Conservation (phyloP, 1,140 invertebrate species). For the Leptestheria dahalacensis region DNA sequence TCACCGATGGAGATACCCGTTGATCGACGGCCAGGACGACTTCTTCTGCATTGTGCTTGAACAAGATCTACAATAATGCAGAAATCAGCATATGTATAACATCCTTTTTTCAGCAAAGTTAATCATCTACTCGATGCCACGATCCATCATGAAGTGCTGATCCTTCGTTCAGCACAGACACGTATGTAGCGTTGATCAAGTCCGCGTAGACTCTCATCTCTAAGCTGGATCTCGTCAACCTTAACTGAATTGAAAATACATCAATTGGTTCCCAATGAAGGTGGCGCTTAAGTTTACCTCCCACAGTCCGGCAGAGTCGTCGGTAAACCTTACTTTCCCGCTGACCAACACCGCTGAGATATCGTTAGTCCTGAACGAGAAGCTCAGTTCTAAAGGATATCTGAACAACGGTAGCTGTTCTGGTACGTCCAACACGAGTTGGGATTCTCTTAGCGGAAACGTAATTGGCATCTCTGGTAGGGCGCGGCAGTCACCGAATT, state of each 20-base stretch:
- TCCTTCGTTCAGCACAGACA: constrained; percentile 36
- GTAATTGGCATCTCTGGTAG: constrained; percentile 79
- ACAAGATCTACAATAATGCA: no score
- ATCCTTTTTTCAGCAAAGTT: not conserved
- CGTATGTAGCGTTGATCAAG: constrained; percentile 21
- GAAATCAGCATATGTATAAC: not conserved
- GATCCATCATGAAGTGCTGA: constrained; percentile 43
- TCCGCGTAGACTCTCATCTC: constrained; percentile 20
- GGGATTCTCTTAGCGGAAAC: constrained; percentile 73
- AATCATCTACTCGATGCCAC: constrained; percentile 29
- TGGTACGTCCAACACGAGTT: constrained; percentile 32
- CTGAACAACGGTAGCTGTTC: not conserved
- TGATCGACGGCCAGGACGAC: no score
- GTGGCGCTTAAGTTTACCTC: constrained; percentile 43
- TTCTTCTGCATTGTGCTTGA: no score
- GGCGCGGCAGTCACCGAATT: constrained; percentile 57
- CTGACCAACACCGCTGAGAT: not conserved
- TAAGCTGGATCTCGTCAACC: constrained; percentile 18
- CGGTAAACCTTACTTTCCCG: no score
- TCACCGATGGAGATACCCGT: no score
- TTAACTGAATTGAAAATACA: constrained; percentile 16
- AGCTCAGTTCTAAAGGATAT: not conserved
- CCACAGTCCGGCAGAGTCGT: constrained; percentile 53
- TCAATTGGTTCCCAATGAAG: no score
- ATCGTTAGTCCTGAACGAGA: not conserved